These are phyloP conservation scores for Oreochromis mossambicus DNA, from an alignment of 2,797 vertebrate genomes.

Conservation along the genomic window DNA sequence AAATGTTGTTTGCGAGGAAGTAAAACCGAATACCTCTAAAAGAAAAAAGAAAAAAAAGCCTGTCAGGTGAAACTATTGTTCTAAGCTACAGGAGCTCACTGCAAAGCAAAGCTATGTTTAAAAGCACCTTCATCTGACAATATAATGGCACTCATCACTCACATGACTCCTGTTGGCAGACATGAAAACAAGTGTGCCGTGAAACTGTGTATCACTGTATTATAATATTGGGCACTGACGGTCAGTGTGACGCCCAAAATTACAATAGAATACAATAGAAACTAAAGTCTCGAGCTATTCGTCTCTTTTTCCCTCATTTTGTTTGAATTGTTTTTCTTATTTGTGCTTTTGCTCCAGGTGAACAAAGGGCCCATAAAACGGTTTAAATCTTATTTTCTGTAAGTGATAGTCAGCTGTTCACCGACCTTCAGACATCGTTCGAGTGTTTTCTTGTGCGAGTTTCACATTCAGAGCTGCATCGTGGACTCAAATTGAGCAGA, in stretches of 20 bases:
- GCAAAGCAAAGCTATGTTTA: not conserved
- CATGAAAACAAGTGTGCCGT: not conserved
- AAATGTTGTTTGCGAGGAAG: not conserved
- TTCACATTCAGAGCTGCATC: not conserved
- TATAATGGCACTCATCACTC: not conserved
- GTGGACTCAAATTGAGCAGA: not conserved
- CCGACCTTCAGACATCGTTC: accelerated
- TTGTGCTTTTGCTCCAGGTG: not conserved
- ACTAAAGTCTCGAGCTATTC: not conserved
- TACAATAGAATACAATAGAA: not conserved
- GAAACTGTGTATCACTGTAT: not conserved
- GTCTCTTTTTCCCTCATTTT: not conserved
- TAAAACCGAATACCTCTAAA: accelerated
- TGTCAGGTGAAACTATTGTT: not conserved
- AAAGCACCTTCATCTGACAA: not conserved
- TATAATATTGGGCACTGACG: not conserved
- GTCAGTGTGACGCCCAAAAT: not conserved
- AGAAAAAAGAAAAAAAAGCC: not conserved
- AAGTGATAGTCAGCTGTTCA: not conserved
- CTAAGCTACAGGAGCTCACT: not conserved
- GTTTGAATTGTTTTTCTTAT: not conserved
- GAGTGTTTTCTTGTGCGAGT: accelerated
- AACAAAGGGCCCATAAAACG: accelerated
- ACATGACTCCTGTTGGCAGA: not conserved
- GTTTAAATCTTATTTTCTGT: not conserved